Percentiles rank a stretch among this genome's conserved stretches.
phyloP scores from a whole-genome alignment of 2,113 vertebrate species.

The Paramormyrops kingsleyae region DNA sequence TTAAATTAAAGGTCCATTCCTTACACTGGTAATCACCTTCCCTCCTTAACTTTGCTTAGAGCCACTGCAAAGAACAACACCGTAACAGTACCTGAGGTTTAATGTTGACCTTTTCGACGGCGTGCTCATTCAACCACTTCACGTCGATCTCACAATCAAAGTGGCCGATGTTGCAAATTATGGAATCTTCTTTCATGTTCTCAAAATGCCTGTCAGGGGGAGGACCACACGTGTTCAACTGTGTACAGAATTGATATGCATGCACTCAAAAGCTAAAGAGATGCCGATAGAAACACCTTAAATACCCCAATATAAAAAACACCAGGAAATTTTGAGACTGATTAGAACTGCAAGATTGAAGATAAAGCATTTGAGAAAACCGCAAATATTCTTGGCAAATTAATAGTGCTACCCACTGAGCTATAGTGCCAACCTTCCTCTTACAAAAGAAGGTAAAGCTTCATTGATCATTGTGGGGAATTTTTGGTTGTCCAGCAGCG shows the following conservation, averaged over 20 bases:
- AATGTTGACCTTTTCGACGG: slow-evolving; percentile 77
- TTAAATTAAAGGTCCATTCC: neutral
- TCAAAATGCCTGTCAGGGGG: slow-evolving; percentile 78
- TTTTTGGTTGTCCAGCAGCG: neutral
- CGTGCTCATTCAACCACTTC: slow-evolving; percentile 81
- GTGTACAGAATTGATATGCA: neutral
- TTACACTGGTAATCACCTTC: neutral
- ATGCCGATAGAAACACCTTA: neutral
- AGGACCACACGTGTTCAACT: neutral
- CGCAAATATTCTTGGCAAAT: neutral
- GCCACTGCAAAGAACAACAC: neutral
- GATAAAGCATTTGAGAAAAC: neutral
- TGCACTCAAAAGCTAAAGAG: neutral
- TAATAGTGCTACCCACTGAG: neutral
- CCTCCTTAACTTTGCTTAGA: neutral
- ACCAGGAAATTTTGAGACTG: neutral
- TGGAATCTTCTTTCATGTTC: slow-evolving; percentile 90
- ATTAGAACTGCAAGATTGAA: neutral
- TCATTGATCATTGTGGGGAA: neutral
- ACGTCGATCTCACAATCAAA: slow-evolving; percentile 96
- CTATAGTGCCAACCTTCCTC: neutral
- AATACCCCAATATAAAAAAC: neutral
- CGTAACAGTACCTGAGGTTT: slow-evolving; percentile 78
- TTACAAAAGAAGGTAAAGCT: neutral
- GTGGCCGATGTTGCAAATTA: slow-evolving; percentile 96